Evolutionary conservation across 2,797 vertebrate species (phyloP), one percentile per base, ranked within the genome.

Genomic region (Sebastes nivosus): DNA sequence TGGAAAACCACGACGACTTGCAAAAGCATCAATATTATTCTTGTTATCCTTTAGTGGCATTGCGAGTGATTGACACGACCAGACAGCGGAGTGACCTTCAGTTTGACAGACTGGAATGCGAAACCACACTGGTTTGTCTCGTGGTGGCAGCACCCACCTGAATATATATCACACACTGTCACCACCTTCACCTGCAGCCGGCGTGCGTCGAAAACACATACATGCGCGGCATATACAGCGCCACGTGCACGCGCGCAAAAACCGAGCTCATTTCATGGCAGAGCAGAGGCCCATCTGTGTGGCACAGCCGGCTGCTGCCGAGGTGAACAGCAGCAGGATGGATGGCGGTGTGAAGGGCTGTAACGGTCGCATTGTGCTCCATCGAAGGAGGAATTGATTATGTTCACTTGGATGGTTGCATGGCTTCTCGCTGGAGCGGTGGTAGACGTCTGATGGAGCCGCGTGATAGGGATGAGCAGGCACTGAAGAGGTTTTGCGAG

Each of bases 261-360:
- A 67, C 71, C 36, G 3, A 88, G 87, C 88, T 91, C 89, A 92
- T 93, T 93, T 93, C 93, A 93, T 92, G 91, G 91, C 92, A 91
- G 89, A 91, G 89, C 90, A 86, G 86, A 89, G 82, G 89, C 89
- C 90, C 91, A 90, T 94, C 91, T 93, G 90, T 84, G 88, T 61
- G 81, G 80, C 58, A 54, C 83, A 81, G 87, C 76, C 88, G 60
- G 87, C 84, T 77, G 79, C 90, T 36, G 86, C 85, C 5, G 71
- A 71, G 61, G 80, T 67, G 85, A 85, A 27, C 76, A 52, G 81
- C 63, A 2, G 79, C 71, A 36, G 84, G 86, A 91, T 86, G 85
- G 86, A 92, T 88, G 84, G 88, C 73, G 1, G 79, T 8, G 88
- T 42, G 84, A 89, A 87, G 72, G 79, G 76, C 86, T 77, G 88